These are phyloP conservation scores for Eudasyphora cyanicolor DNA, from an alignment of 2,888 invertebrate species.

Conservation along the genomic window DNA sequence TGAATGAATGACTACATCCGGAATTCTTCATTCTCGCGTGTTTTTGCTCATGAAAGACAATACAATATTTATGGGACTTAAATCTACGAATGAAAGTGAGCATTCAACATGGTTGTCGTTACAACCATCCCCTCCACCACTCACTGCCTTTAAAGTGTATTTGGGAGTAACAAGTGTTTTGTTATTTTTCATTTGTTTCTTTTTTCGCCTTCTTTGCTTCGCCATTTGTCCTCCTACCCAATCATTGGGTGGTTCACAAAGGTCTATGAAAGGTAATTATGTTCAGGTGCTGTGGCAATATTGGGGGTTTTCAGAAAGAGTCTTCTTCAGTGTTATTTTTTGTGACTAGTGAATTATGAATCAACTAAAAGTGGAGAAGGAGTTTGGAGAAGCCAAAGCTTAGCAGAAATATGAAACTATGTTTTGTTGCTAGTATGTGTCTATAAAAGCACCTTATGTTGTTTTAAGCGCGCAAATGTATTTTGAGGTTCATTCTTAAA, in stretches of 20 bases:
- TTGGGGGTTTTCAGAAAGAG: not conserved
- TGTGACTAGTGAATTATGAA: not conserved
- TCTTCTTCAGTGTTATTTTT: not conserved
- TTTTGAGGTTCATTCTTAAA: no score
- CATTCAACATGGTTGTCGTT: slow-evolving; percentile 1
- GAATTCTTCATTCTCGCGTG: no score
- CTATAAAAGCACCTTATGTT: no score
- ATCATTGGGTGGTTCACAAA: not conserved
- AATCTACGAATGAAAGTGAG: no score
- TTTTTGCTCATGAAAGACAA: not conserved
- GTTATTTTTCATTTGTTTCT: not conserved
- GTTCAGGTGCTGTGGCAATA: not conserved
- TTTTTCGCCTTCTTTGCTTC: no score
- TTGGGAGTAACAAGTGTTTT: not conserved
- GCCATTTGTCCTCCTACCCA: no score
- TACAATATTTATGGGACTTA: not conserved
- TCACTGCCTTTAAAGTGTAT: not conserved
- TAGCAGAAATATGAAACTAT: no score
- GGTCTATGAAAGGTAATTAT: not conserved
- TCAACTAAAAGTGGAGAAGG: not conserved
- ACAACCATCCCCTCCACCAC: not conserved
- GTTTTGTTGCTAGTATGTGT: no score
- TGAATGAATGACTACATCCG: no score
- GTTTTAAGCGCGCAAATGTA: no score
- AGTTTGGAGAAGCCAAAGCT: no score